A percentile compares a stretch with the other conserved stretches of the same genome.
These are phyloP conservation scores for Drosophila funebris DNA, from an alignment of 1,140 invertebrate species.

Conservation along the genomic window DNA sequence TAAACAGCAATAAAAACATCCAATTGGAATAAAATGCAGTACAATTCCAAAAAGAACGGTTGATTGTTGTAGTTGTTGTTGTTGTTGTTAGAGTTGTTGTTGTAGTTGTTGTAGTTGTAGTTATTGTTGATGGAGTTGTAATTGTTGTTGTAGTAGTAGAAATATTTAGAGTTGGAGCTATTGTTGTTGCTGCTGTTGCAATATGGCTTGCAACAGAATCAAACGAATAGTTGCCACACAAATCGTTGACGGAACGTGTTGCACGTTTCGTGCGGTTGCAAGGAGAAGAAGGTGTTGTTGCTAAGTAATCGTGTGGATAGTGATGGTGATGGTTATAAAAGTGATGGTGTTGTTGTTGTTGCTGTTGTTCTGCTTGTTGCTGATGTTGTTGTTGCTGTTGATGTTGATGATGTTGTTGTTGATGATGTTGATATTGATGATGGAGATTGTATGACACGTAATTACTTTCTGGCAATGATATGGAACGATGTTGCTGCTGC, in stretches of 20 bases:
- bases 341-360: slow-evolving; percentile 17
- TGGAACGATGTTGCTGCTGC: slow-evolving; percentile 87
- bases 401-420: slow-evolving; percentile 14
- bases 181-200: slow-evolving; percentile 17
- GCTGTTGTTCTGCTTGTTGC: slow-evolving; percentile 28
- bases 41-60: slow-evolving; percentile 64
- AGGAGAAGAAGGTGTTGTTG: slow-evolving; percentile 25
- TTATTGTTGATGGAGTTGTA: slow-evolving; percentile 15
- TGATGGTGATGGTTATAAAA: slow-evolving; percentile 26
- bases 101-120: slow-evolving; percentile 28
- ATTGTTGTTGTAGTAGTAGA: slow-evolving; percentile 35
- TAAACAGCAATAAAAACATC: slow-evolving; percentile 60
- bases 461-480: slow-evolving; percentile 92
- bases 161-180: slow-evolving; percentile 3
- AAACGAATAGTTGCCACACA: slow-evolving; percentile 47
- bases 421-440: slow-evolving; percentile 21
- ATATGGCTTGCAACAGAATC: slow-evolving; percentile 26
- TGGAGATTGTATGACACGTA: slow-evolving; percentile 71
- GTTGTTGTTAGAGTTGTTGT: slow-evolving; percentile 23
- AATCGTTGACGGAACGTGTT: slow-evolving; percentile 46
- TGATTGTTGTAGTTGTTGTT: slow-evolving; percentile 35
- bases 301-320: slow-evolving; percentile 17
- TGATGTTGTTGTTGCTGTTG: slow-evolving; percentile 16
- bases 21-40: slow-evolving; percentile 69
- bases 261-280: slow-evolving; percentile 6